Evolutionary conservation across 2,797 vertebrate genomes (phyloP).

Genomic region (Pseudomugil tenellus): DNA sequence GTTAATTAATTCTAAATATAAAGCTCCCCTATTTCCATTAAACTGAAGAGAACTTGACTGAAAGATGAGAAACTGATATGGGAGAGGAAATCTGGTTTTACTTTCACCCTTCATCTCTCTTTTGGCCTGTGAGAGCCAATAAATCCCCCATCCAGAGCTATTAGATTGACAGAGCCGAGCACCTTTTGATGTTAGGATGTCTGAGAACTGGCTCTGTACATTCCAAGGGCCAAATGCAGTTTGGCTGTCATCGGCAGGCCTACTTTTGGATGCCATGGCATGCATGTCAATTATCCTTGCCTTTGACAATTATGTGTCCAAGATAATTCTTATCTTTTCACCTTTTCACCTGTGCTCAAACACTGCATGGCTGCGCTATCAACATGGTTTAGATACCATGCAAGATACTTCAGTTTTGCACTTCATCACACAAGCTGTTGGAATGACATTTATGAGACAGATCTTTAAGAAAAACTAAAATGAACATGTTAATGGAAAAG

Average conservation of each 20-base stretch:
- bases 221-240: slow-evolving; percentile 78
- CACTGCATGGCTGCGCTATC: slow-evolving; percentile 49
- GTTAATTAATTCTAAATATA: slow-evolving; percentile 37
- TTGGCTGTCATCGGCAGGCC: slow-evolving; percentile 72
- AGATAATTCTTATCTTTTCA: slow-evolving; percentile 81
- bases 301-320: slow-evolving; percentile 67
- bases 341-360: slow-evolving; percentile 73
- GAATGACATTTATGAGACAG: slow-evolving; percentile 35
- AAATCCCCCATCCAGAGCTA: slow-evolving; percentile 75
- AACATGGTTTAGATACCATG: slow-evolving; percentile 36
- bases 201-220: slow-evolving; percentile 70
- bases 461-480: not conserved
- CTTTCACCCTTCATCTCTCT: slow-evolving; percentile 69
- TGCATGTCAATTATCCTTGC: slow-evolving; percentile 71
- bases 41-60: slow-evolving; percentile 63
- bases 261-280: slow-evolving; percentile 66
- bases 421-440: slow-evolving; percentile 26
- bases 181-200: slow-evolving; percentile 80
- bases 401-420: slow-evolving; percentile 26
- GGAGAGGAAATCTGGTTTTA: slow-evolving; percentile 81
- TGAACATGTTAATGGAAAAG: not conserved
- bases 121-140: slow-evolving; percentile 75
- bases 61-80: slow-evolving; percentile 73
- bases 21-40: slow-evolving; percentile 31
- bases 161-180: slow-evolving; percentile 77